Conservation (phyloP, 2,888 invertebrate genomes). For the Parnassius apollo region DNA sequence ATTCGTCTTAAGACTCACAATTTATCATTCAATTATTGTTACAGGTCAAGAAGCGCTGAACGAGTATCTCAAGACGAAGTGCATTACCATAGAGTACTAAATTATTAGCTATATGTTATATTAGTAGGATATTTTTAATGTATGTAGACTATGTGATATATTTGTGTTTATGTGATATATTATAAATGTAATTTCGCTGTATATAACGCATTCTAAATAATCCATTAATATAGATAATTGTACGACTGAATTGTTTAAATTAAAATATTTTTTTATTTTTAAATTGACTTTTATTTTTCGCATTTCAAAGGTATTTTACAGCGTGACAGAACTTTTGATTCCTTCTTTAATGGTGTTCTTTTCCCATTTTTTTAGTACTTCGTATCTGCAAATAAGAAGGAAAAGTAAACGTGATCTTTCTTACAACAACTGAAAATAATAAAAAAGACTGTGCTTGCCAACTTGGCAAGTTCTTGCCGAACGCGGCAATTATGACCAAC, state of each 20-base stretch:
- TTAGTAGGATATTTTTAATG: no score
- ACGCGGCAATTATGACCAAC: background rate
- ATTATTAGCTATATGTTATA: background rate
- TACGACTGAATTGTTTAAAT: constrained; percentile 7
- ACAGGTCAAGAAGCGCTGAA: constrained; percentile 94
- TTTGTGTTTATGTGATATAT: no score
- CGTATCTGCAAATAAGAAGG: constrained; percentile 8
- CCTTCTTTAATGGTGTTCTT: background rate
- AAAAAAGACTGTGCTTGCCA: background rate
- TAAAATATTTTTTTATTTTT: background rate
- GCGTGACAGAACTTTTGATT: no score
- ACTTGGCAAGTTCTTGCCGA: background rate
- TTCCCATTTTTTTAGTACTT: constrained; percentile 9
- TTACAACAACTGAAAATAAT: background rate
- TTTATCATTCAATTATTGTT: constrained; percentile 36
- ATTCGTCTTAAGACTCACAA: no score
- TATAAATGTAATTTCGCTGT: background rate
- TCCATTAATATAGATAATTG: background rate
- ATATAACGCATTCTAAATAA: background rate
- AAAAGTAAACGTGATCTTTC: background rate
- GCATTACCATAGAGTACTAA: constrained; percentile 96
- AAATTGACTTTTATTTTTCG: background rate
- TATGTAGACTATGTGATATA: no score
- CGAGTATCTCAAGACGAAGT: constrained; percentile 97
- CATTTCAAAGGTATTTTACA: no score